Percentiles rank a stretch among this genome's conserved stretches.
Conservation (phyloP, 2,888 invertebrate genomes). For the Callyntrura sp. region DNA sequence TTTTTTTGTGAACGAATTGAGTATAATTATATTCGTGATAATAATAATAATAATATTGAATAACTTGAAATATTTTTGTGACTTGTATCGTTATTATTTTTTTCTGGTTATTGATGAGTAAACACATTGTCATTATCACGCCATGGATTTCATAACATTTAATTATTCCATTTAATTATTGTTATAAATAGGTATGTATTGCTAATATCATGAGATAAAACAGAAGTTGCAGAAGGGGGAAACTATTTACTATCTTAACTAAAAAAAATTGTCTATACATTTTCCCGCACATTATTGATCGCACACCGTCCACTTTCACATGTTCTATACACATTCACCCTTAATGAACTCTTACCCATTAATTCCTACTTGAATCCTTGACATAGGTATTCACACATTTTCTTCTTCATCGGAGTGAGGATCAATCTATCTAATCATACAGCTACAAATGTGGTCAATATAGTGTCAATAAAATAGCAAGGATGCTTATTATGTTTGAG, state of each 20-base stretch:
- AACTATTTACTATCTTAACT: neutral
- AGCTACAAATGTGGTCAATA: too few relatives aligned
- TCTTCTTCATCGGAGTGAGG: too few relatives aligned
- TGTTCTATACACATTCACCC: too few relatives aligned
- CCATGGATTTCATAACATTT: neutral
- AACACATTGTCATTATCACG: constrained; percentile 9
- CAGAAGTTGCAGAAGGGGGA: neutral
- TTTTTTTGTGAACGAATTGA: constrained; percentile 29
- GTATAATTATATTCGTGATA: neutral
- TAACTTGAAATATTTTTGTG: constrained; percentile 14
- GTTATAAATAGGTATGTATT: neutral
- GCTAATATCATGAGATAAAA: neutral
- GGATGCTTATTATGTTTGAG: too few relatives aligned
- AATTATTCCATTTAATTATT: neutral
- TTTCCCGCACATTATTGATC: too few relatives aligned
- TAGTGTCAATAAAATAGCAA: too few relatives aligned
- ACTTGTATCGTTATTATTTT: neutral
- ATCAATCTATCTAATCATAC: too few relatives aligned
- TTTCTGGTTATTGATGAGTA: constrained; percentile 7
- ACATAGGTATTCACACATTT: too few relatives aligned
- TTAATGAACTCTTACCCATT: too few relatives aligned
- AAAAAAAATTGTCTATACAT: too few relatives aligned
- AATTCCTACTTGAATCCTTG: too few relatives aligned
- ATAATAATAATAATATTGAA: neutral
- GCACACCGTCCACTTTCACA: too few relatives aligned